phyloP scores from a whole-genome alignment of 2,797 vertebrate genomes.

The Loriculus beryllinus region DNA sequence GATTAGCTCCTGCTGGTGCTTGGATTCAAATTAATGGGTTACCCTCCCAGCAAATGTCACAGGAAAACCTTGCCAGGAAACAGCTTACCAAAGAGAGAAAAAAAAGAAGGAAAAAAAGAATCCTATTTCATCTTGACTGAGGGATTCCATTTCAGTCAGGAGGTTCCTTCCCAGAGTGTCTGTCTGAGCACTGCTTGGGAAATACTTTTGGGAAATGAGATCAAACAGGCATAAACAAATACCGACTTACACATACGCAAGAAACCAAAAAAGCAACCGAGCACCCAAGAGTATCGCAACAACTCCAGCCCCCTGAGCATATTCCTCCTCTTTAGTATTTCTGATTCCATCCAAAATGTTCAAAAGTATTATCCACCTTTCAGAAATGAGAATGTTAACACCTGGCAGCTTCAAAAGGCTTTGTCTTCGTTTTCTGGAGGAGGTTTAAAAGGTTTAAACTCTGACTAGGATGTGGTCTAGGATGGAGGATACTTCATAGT shows the following conservation, averaged over 20 bases:
- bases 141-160: conserved; percentile 36
- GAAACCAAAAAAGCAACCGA: background rate
- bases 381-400: background rate
- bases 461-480: background rate
- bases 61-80: conserved; percentile 50
- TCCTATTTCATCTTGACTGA: conserved; percentile 22
- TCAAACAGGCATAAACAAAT: background rate
- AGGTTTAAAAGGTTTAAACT: background rate
- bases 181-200: conserved; percentile 16
- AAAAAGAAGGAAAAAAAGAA: background rate
- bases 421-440: background rate
- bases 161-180: background rate
- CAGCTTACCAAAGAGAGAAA: background rate
- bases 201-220: conserved; percentile 45
- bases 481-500: background rate
- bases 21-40: conserved; percentile 49
- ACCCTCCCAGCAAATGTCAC: conserved; percentile 51
- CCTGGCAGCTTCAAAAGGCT: background rate
- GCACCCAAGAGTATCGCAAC: background rate
- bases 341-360: background rate
- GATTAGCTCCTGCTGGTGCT: conserved; percentile 54
- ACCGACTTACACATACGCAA: background rate
- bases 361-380: background rate
- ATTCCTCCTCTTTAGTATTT: background rate
- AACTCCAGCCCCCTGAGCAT: background rate